phyloP scores from a whole-genome alignment of 92 coral and sea anemone genomes.

The Phymanthus crucifer region DNA sequence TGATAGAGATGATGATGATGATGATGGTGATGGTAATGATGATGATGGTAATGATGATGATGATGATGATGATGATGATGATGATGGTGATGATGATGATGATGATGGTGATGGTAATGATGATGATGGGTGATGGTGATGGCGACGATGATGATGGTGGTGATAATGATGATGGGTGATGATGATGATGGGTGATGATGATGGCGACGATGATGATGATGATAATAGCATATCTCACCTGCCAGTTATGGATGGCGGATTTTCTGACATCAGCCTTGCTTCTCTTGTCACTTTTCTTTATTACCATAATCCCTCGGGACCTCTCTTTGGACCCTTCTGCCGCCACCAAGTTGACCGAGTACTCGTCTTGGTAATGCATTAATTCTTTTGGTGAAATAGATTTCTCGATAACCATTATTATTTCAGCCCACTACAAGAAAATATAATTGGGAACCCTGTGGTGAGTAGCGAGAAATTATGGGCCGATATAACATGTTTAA shows the following conservation, averaged over 20 bases:
- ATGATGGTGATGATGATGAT: no score
- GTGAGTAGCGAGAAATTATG: background rate
- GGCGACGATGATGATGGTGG: no score
- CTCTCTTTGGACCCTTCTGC: conserved; percentile 41
- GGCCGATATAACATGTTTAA: background rate
- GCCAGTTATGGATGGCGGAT: conserved; percentile 75
- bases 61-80: no score
- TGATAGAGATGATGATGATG: no score
- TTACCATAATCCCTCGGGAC: conserved; percentile 81
- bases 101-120: no score
- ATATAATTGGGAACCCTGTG: conserved; percentile 4
- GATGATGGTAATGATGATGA: no score
- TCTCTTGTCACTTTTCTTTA: conserved; percentile 60
- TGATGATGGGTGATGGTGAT: no score
- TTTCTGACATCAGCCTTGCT: conserved; percentile 68
- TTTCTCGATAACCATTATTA: conserved; percentile 76
- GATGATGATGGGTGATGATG: no score
- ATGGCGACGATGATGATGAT: background rate
- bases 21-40: no score
- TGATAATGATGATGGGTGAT: no score
- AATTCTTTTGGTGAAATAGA: conserved; percentile 61
- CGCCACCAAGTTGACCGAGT: conserved; percentile 81
- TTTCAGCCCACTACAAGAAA: conserved; percentile 78
- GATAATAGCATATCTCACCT: conserved; percentile 40
- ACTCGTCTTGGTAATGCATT: conserved; percentile 75